These are phyloP conservation scores for Drosophila flavopinicola DNA, from an alignment of 2,888 invertebrate species.

Conservation along the genomic window DNA sequence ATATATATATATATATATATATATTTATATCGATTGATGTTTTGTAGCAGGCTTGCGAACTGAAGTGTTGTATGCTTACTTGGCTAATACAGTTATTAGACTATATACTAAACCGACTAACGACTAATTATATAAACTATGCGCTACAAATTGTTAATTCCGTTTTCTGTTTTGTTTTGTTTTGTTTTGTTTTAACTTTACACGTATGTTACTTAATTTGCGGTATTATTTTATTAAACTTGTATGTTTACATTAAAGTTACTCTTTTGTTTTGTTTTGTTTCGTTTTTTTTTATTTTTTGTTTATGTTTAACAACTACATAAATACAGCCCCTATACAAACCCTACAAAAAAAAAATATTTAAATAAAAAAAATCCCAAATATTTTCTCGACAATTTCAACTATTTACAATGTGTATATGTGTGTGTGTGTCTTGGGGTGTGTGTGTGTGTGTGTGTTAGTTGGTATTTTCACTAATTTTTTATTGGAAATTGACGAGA, in stretches of 20 bases:
- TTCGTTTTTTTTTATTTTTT: conserved; percentile 11
- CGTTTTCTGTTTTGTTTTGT: background rate
- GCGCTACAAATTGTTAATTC: conserved; percentile 30
- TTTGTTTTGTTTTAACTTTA: conserved; percentile 12
- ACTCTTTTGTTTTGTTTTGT: background rate
- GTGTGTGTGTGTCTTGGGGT: conserved; percentile 1
- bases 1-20: conserved; percentile 10
- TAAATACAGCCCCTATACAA: conserved; percentile 49
- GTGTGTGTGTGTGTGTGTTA: background rate
- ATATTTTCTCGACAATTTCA: conserved; percentile 21
- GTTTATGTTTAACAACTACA: conserved; percentile 38
- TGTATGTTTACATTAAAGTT: conserved; percentile 1
- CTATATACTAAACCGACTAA: conserved; percentile 36
- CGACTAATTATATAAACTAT: conserved; percentile 32
- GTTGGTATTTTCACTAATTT: conserved; percentile 4
- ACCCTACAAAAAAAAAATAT: conserved; percentile 14
- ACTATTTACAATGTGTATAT: conserved; percentile 32
- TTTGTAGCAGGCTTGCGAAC: conserved; percentile 28
- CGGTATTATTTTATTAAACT: conserved; percentile 1
- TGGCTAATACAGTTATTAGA: conserved; percentile 48
- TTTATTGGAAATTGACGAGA: conserved; percentile 27
- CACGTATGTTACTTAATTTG: conserved; percentile 29
- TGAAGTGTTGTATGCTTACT: conserved; percentile 38
- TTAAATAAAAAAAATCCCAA: conserved; percentile 13
- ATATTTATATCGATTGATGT: conserved; percentile 3